A percentile compares a stretch with the other conserved stretches of the same genome.
Evolutionary conservation across 2,113 vertebrate species (phyloP).

Genomic region (Salminus brasiliensis): DNA sequence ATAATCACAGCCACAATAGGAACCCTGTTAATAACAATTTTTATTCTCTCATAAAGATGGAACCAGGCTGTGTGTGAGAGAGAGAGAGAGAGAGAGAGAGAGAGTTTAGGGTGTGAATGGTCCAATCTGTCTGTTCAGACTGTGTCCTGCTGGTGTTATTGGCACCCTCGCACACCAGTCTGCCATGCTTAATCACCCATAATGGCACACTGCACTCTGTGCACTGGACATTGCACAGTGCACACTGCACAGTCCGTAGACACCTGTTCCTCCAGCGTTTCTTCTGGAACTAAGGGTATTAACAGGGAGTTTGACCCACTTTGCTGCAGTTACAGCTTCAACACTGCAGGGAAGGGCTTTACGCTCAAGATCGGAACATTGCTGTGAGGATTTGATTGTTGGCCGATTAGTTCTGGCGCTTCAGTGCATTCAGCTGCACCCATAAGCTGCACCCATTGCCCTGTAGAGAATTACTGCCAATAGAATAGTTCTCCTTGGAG

Average conservation of each 20-base stretch:
- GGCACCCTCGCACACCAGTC: slow-evolving; percentile 21
- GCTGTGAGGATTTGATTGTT: no score
- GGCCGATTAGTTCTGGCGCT: no score
- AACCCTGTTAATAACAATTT: not conserved
- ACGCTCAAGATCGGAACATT: no score
- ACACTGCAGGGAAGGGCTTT: no score
- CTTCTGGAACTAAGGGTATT: no score
- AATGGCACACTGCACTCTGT: slow-evolving; percentile 25
- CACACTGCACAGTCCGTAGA: not conserved
- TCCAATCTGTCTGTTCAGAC: slow-evolving; percentile 53
- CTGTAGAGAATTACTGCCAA: no score
- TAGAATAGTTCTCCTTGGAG: no score
- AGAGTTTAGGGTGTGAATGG: slow-evolving; percentile 50
- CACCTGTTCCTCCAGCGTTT: no score
- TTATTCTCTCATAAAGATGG: not conserved
- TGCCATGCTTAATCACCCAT: slow-evolving; percentile 26
- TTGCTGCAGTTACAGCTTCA: no score
- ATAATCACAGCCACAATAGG: not conserved
- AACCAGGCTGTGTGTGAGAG: slow-evolving; percentile 6
- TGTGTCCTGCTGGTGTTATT: slow-evolving; percentile 44
- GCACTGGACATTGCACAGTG: slow-evolving; percentile 11
- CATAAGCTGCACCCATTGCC: no score
- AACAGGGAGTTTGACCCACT: no score
- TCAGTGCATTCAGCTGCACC: no score
- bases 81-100: slow-evolving; percentile 33